Base-by-base conservation (phyloP, 2,888 invertebrate species). In the Coenonympha glycerion region DNA sequence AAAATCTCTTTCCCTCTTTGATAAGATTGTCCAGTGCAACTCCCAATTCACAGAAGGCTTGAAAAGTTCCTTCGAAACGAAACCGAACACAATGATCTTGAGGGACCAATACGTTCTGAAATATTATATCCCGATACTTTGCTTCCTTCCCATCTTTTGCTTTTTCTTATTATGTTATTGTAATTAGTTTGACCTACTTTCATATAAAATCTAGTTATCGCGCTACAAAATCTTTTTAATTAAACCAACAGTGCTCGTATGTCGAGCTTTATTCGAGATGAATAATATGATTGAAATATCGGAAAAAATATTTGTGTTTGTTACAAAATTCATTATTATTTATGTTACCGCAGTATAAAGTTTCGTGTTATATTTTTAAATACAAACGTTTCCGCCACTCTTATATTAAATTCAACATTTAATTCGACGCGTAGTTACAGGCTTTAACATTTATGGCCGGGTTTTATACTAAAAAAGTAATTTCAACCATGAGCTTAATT, bases 11-110 rank as follows among this genome's bases (percentile, higher is more conserved):
- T 75, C 74, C 70, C 73, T 66, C 72, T 69, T 73, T 81, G 86
- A 86, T 86, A 85, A 86, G 84, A 87, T 87, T 86, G 86, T 86
- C 85, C 83, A 83, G 78, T 83, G 82, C 84, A 84, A 83, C 79
- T 85, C 86, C 85, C 86, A 73, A 70, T 81, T 81, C 84, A 76
- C 85, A 76, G 75, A 85, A 85, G 86, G 85, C 83, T 85, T 84
- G 81, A 79, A 85, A 86, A 87, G 73, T 85, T 86, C 72, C 65
- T 74, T 76, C 73, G 81, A 80, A 83, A 80, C 79, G 81, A 80
- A 84, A 82, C 81, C 77, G 80, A 79, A 80, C 83, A 78, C 70
- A 39, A 70, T 59, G 62, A 75, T 84, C 86, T 84, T 78, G 22
- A 44, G 84, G 84, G 86, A 85, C 84, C 84, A 84, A 87, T 87